Base-by-base conservation (phyloP, 2,888 invertebrate species). In the Cryptus viduatorius region DNA sequence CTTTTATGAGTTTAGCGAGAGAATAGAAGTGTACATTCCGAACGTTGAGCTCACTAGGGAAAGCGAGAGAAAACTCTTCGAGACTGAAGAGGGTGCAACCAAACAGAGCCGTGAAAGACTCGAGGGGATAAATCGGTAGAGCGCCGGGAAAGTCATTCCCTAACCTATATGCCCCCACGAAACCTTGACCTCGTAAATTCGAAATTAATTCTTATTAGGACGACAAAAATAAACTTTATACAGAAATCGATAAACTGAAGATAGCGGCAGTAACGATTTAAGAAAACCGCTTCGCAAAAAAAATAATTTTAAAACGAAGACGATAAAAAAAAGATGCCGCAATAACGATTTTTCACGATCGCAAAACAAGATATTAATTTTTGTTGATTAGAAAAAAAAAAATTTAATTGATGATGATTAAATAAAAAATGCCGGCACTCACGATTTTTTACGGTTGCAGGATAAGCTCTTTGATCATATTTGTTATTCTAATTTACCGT, bases 161-260 rank as follows among this genome's bases (percentile, higher is more conserved):
- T 61, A 72, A 68, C 72, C 78, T 61, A 44, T 42, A 65, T 77
- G 37, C 3, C 65, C 37, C 14, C 29, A 4, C 7, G 61, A 46
- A 50, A 61, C 68, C 78, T 82, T 82, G 78, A 61, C 67, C 82
- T 73, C 37, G 14, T 16, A 14, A 48, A 69, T 64, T 29, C 8
- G 48, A 68, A 29, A 19, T 53, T 3, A 64, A 68, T 53, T 50
- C 48, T 37, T 4, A 37, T 37, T 1, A 37, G 1, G 37, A 37
- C 0, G 37, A 37, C 1, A 37, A 37, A 37, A 2, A 37, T 37
- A 7, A 19, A 19, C 46, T 3, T 53, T 44, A 48, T 8, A 31
- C 61, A 10, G 37, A 67, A 16, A 16, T 10, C 50, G 2, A 10
- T 10, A 53, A 53, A 53, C 8, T 5, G 44, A 44, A 44, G 1